Evolutionary conservation across 2,113 vertebrate genomes (phyloP), one percentile per base, ranked within the genome.

Genomic region (Danionella cerebrum): DNA sequence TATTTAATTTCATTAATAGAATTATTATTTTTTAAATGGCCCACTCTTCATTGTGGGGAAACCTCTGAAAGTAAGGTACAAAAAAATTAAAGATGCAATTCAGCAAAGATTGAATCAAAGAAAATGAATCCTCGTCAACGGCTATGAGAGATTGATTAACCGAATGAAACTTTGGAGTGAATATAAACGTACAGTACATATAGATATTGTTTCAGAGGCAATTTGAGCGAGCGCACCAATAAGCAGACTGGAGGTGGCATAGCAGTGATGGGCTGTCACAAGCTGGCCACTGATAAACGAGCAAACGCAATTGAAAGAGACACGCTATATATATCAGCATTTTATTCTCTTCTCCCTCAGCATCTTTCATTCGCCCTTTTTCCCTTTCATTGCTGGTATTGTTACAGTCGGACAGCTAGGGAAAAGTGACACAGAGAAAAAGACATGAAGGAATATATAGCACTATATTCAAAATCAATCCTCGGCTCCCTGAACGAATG

Each of bases 301-400:
- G 84, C 64, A 66, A 78, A 70, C 81, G 79, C 76, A 79, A 89
- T 87, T 86, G 85, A 81, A 88, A 87, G 82, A 84, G 86, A 88
- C 87, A 31, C 82, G 83, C 82, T 87, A 89, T 88, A 88, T 87
- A 90, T 85, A 89, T 86, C 86, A 86, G 78, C 75, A 77, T 80
- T 84, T 82, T 84, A 81, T 82, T 84, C 75, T 76, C 50, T 63
- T 54, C 68, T 33, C 59, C 63, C 62, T 39, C 63, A 63, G 66
- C 38, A 12, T 33, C 69, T 55, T 68, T 64, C 64, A 65, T 51
- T 62, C 50, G 51, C 54, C 59, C 41, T 54, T 73, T 73, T 35
- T 67, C 65, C 73, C 25, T 22, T 27, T 60, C 52, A 50, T 36
- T 38, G 24, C 33, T 47, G 19, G 8, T 18, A 51, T 29, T 57